Evolutionary conservation across 2,797 vertebrate genomes (phyloP).

Genomic region (Sylvilagus floridanus): DNA sequence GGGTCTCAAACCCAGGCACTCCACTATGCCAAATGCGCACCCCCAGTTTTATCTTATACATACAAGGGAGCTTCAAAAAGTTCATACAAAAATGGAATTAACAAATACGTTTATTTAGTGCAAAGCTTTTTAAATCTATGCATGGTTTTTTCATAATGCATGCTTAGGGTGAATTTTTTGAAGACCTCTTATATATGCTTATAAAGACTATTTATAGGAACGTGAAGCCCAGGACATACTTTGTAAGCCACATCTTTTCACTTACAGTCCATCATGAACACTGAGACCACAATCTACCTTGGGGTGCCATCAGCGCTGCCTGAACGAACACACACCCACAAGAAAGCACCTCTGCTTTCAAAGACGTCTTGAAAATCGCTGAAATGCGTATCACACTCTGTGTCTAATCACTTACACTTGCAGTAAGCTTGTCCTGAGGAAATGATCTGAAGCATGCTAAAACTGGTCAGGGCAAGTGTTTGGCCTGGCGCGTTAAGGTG

Average conservation of each 20-base stretch:
- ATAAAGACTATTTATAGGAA: background rate
- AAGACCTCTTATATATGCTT: background rate
- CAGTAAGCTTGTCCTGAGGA: background rate
- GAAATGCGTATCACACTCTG: background rate
- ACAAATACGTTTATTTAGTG: too few species aligned
- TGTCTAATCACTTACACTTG: background rate
- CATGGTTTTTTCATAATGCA: too few species aligned
- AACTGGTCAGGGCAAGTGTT: background rate
- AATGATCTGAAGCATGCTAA: background rate
- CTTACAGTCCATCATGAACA: background rate
- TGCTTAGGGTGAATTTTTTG: too few species aligned
- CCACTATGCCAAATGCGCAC: too few species aligned
- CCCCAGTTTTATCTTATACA: too few species aligned
- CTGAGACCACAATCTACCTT: fast-evolving
- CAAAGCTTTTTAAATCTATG: too few species aligned
- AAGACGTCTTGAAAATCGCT: background rate
- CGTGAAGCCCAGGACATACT: background rate
- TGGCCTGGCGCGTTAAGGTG: too few species aligned
- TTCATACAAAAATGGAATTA: too few species aligned
- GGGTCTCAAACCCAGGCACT: too few species aligned
- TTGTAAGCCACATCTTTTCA: background rate
- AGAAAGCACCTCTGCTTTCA: background rate
- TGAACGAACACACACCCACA: fast-evolving
- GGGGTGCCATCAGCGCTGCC: background rate
- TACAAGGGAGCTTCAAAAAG: too few species aligned